Base-by-base conservation (phyloP, 2,113 vertebrate species). In the Lasiurus borealis region DNA sequence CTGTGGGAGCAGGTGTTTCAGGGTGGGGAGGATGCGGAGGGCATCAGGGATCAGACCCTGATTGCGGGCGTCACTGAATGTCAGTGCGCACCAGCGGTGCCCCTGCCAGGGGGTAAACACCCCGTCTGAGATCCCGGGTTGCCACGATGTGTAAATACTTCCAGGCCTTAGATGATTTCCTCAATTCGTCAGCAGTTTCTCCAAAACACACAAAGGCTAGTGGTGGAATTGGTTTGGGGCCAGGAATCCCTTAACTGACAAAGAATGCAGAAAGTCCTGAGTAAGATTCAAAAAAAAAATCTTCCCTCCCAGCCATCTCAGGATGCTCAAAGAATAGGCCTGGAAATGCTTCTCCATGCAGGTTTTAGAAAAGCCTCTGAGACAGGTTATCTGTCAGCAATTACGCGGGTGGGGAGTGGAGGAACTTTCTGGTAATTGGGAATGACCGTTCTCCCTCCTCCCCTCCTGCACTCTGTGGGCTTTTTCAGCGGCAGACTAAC, bases 1-100 rank as follows among this genome's bases (percentile, higher is more conserved):
- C 85, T 29, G 48, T 64, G 88, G 48, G 64, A 92, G 69, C 96
- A 94, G 94, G 78, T 97, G 94, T 86, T 83, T 25, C 46, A 16
- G 77, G 72, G n/a, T n/a, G n/a, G 71, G 36, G 29, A 48, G 69
- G 25, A 15, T 71, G 12, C 85, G 71, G n/a, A 78, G 8, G 75
- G 91, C 16, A 62, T 57, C 40, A 0, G 16, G 3, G 29, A 48
- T 25, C 40, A 48, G 59, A 31, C 48, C 77, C 34, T 9, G 88
- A 40, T 15, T 6, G 40, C 14, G 3, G 12, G 50, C 64, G 54
- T 75, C 68, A 25, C 59, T 8, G 50, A 77, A 8, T 10, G 2
- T 36, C 59, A 36, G 69, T 8, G 14, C 11, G 71, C 14, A 18
- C 19, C 0, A 0, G 23, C 21, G 44, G 46, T 64, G 19, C 29